phyloP scores from a whole-genome alignment of 2,113 vertebrate genomes.

The Gulo gulo region DNA sequence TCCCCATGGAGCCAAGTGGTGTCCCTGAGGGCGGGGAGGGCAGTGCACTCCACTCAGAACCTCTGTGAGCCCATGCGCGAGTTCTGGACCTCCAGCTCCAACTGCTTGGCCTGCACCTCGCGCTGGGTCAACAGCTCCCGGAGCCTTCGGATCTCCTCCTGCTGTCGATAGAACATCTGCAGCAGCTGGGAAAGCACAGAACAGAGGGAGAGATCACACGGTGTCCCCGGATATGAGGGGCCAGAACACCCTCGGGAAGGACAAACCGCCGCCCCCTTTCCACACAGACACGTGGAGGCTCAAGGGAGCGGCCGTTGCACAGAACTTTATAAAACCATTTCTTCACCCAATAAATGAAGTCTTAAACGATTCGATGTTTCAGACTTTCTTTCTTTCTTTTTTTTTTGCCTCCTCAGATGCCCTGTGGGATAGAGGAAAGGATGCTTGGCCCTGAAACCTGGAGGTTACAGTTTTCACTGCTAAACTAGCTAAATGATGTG shows the following conservation, averaged over 20 bases:
- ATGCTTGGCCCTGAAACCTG: neutral
- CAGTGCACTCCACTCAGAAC: conserved; percentile 75
- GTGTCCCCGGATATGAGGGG: neutral
- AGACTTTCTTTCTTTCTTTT: neutral
- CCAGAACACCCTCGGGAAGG: neutral
- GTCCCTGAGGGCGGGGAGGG: conserved; percentile 66
- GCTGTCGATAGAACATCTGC: conserved; percentile 93
- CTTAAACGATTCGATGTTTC: neutral
- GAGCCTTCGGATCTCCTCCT: conserved; percentile 94
- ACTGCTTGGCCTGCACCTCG: conserved; percentile 90
- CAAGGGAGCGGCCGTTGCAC: neutral
- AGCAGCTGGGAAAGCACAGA: conserved; percentile 86
- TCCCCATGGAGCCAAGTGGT: neutral
- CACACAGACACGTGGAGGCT: neutral
- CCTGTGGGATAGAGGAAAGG: neutral
- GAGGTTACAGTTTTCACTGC: neutral
- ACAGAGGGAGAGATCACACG: neutral
- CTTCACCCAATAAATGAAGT: neutral
- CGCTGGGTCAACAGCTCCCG: conserved; percentile 89
- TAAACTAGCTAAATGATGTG: neutral
- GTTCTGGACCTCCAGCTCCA: conserved; percentile 94
- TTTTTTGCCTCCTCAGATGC: neutral
- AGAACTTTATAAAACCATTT: neutral
- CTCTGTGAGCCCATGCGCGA: conserved; percentile 71
- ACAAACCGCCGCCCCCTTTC: neutral